These are phyloP conservation scores for Syngnathus floridae DNA, from an alignment of 2,113 vertebrate genomes.

Conservation along the genomic window DNA sequence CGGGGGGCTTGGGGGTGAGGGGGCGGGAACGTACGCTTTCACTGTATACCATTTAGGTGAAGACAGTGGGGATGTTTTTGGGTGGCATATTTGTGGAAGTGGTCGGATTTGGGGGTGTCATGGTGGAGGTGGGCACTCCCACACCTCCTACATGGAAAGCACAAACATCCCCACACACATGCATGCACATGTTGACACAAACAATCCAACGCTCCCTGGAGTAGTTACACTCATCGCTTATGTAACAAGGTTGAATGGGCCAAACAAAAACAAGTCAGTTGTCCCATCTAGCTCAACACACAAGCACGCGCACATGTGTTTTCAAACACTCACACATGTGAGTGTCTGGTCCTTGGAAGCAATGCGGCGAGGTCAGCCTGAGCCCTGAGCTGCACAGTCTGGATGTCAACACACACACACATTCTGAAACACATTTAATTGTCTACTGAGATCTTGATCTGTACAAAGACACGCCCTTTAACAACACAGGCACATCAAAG, in stretches of 20 bases:
- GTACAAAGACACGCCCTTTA: constrained; percentile 51
- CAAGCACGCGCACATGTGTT: not conserved
- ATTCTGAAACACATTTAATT: constrained; percentile 30
- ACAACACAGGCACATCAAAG: constrained; percentile 39
- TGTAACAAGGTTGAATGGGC: constrained; percentile 54
- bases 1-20: constrained; percentile 34
- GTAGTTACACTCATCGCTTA: constrained; percentile 50
- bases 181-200: constrained; percentile 8
- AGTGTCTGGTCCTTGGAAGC: constrained; percentile 22
- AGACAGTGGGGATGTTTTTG: constrained; percentile 10
- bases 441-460: constrained; percentile 61
- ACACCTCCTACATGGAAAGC: constrained; percentile 27
- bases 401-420: constrained; percentile 24
- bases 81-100: constrained; percentile 21
- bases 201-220: constrained; percentile 36
- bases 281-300: not conserved
- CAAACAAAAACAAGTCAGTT: constrained; percentile 51
- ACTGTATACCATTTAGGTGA: constrained; percentile 35
- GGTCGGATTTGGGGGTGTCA: constrained; percentile 9
- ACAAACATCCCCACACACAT: constrained; percentile 7
- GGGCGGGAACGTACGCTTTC: constrained; percentile 18
- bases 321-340: constrained; percentile 14
- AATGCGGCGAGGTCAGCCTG: constrained; percentile 18
- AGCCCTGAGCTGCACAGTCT: constrained; percentile 27
- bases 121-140: constrained; percentile 18